phyloP scores from a whole-genome alignment of 2,888 invertebrate species.

The Polydrusus tereticollis region DNA sequence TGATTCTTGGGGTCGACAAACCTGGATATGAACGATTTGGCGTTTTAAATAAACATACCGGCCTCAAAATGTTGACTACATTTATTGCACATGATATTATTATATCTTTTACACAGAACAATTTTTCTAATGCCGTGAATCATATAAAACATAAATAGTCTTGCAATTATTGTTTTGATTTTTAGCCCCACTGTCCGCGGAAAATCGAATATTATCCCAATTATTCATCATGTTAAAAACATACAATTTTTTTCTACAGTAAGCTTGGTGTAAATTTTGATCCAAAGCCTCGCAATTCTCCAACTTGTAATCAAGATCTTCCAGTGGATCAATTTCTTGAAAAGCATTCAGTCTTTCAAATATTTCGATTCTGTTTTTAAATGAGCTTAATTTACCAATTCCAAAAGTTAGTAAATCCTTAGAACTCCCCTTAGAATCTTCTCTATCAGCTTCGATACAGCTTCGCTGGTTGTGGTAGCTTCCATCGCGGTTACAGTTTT shows the following conservation, averaged over 20 bases:
- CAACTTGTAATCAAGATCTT: conserved; percentile 21
- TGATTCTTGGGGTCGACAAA: neutral
- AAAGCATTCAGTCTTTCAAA: neutral
- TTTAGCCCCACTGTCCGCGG: neutral
- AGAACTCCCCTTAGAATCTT: conserved; percentile 30
- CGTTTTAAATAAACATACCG: too few relatives aligned
- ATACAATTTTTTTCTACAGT: neutral
- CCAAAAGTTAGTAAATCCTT: neutral
- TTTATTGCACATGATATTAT: too few relatives aligned
- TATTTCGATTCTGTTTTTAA: neutral
- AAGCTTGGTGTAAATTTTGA: neutral
- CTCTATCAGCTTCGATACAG: conserved; percentile 32
- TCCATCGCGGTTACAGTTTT: conserved; percentile 18
- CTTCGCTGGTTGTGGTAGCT: conserved; percentile 28
- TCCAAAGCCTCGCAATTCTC: conserved; percentile 11
- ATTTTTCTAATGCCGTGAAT: neutral
- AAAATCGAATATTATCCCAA: conserved; percentile 13
- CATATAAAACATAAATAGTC: conserved; percentile 30
- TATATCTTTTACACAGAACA: neutral
- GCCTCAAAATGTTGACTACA: too few relatives aligned
- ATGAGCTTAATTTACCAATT: neutral
- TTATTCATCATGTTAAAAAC: conserved; percentile 22
- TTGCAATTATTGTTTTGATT: neutral
- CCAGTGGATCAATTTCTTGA: neutral
- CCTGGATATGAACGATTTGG: too few relatives aligned